Evolutionary conservation across 2,797 vertebrate genomes (phyloP).

Genomic region (Tapirus indicus): DNA sequence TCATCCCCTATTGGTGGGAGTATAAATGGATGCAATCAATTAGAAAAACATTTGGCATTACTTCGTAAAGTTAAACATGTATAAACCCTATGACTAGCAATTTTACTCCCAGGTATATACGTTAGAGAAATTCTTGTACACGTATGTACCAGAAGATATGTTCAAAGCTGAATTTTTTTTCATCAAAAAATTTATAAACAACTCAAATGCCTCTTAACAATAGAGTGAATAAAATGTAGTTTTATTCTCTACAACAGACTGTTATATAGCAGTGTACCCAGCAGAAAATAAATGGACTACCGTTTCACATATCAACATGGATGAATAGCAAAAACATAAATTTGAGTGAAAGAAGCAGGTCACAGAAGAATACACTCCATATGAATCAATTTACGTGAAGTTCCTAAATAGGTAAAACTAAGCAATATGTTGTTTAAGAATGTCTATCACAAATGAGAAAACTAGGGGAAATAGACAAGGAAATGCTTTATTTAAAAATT

Average conservation of each 20-base stretch:
- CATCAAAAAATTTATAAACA: neutral
- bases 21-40: neutral
- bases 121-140: neutral
- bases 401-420: neutral
- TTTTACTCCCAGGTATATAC: neutral
- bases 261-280: neutral
- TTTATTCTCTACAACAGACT: neutral
- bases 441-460: neutral
- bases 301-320: neutral
- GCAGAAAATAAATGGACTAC: neutral
- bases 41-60: neutral
- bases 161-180: neutral
- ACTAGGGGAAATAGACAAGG: neutral
- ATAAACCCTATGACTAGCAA: neutral
- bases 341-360: neutral
- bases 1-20: neutral
- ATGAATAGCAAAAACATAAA: neutral
- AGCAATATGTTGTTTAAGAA: neutral
- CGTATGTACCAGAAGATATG: neutral
- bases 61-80: neutral
- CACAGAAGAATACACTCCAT: neutral
- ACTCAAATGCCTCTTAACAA: neutral
- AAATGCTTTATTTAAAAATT: slow-evolving; percentile 14
- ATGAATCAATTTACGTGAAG: neutral
- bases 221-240: neutral